These are phyloP conservation scores for Agonopterix arenella DNA, from an alignment of 2,888 invertebrate genomes.

Conservation along the genomic window DNA sequence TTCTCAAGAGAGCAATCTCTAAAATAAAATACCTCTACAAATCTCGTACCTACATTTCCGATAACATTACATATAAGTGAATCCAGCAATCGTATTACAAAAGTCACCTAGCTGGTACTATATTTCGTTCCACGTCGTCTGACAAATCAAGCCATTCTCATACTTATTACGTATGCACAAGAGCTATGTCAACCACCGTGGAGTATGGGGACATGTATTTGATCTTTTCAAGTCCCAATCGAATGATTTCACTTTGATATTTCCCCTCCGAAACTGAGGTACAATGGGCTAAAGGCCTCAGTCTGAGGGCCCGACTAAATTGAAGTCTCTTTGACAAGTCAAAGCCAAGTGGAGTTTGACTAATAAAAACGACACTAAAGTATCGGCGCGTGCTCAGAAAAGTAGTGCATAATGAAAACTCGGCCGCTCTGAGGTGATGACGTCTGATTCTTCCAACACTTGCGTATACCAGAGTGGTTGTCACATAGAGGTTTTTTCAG, in stretches of 20 bases:
- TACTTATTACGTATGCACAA: no score
- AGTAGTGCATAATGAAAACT: no score
- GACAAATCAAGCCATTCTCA: no score
- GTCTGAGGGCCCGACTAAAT: constrained; percentile 36
- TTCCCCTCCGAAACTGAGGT: constrained; percentile 38
- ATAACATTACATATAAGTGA: neutral
- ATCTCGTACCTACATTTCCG: neutral
- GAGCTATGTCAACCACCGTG: no score
- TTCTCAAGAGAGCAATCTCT: no score
- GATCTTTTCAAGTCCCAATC: constrained; percentile 70
- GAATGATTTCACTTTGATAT: constrained; percentile 63
- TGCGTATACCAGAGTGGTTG: no score
- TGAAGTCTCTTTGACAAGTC: constrained; percentile 33
- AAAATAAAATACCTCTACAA: neutral
- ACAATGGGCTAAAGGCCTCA: constrained; percentile 44
- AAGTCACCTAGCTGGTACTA: constrained; percentile 42
- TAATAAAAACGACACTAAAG: constrained; percentile 13
- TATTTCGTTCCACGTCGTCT: constrained; percentile 8
- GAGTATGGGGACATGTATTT: constrained; percentile 42
- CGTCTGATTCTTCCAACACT: no score
- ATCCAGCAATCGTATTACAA: constrained; percentile 14
- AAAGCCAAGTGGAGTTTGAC: constrained; percentile 35
- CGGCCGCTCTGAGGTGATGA: no score
- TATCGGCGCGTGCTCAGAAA: constrained; percentile 5
- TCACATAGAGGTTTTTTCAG: no score